Evolutionary conservation across 2,113 vertebrate genomes (phyloP).

Genomic region (Coregonus clupeaformis): DNA sequence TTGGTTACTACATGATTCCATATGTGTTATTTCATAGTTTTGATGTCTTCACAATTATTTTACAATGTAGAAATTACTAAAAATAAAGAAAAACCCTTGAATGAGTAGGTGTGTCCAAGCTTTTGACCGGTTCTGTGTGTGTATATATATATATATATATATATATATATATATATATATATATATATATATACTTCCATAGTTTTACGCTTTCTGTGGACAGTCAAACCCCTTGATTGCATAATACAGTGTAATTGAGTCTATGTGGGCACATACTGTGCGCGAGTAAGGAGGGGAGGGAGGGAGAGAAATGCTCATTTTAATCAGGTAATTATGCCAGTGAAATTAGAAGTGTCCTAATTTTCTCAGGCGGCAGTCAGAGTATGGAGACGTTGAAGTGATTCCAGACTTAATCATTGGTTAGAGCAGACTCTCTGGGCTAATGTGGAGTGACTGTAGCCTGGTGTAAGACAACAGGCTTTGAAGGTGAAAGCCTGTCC

Average conservation of each 20-base stretch:
- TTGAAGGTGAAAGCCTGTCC: constrained; percentile 73
- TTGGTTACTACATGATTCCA: too few species aligned
- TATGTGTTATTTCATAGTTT: too few species aligned
- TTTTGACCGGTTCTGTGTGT: too few species aligned
- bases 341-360: constrained; percentile 72
- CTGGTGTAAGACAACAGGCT: constrained; percentile 68
- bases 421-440: constrained; percentile 57
- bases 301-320: constrained; percentile 68
- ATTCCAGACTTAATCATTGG: constrained; percentile 65
- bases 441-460: constrained; percentile 56
- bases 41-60: too few species aligned
- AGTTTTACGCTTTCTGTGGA: not conserved
- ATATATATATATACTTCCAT: constrained; percentile 65
- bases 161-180: too few species aligned
- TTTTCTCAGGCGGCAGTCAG: constrained; percentile 66
- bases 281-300: constrained; percentile 55
- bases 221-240: too few species aligned
- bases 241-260: constrained; percentile 33
- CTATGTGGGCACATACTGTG: constrained; percentile 55
- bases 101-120: too few species aligned
- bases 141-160: too few species aligned
- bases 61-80: too few species aligned
- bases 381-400: constrained; percentile 56
- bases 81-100: too few species aligned
- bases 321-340: constrained; percentile 76